Evolutionary conservation across 2,113 vertebrate genomes (phyloP).

Genomic region (Callipepla squamata): DNA sequence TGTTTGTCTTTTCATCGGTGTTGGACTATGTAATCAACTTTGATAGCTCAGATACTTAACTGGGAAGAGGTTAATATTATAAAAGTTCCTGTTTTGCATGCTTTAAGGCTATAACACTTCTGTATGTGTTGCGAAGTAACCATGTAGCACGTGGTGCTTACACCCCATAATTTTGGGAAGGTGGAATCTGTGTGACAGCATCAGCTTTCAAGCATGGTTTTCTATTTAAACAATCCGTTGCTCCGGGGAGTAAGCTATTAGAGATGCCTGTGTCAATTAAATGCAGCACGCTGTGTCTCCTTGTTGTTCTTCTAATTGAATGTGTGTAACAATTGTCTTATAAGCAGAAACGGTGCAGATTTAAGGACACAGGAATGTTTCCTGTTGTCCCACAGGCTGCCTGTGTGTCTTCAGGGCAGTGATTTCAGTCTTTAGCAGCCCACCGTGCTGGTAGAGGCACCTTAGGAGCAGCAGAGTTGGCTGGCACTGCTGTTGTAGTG

Average conservation of each 20-base stretch:
- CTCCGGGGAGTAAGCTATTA: constrained; percentile 6
- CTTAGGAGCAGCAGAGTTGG: neutral
- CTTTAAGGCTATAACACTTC: neutral
- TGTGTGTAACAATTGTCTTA: neutral
- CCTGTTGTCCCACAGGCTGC: neutral
- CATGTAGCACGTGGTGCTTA: accelerated
- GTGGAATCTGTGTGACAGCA: neutral
- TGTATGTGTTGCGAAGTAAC: neutral
- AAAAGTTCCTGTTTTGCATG: neutral
- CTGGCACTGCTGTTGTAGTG: neutral
- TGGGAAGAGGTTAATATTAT: neutral
- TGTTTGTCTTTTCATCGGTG: neutral
- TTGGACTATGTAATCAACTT: neutral
- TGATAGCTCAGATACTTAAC: neutral
- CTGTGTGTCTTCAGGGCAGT: neutral
- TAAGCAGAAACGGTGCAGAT: neutral
- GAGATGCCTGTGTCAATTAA: neutral
- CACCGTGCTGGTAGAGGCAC: accelerated
- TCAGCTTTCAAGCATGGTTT: neutral
- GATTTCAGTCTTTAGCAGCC: neutral
- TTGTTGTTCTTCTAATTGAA: constrained; percentile 15
- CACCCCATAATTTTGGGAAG: neutral
- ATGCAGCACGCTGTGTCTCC: constrained; percentile 18
- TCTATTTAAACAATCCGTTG: neutral
- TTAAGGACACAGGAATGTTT: neutral